Evolutionary conservation across 2,888 invertebrate genomes (phyloP).

Genomic region (Lasioglossum oenotherae): DNA sequence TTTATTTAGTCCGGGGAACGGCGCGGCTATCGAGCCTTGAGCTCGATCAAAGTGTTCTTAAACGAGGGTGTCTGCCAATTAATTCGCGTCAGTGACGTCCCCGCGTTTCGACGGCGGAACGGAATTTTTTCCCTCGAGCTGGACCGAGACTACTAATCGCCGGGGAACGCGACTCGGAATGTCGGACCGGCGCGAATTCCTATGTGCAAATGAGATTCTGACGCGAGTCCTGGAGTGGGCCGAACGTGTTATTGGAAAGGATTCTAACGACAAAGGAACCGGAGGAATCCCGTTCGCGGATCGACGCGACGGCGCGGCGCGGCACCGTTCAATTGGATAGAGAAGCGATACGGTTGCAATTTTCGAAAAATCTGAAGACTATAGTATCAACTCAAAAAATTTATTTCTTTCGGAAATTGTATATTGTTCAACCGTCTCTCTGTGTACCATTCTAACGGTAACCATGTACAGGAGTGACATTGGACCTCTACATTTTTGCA

Average conservation of each 20-base stretch:
- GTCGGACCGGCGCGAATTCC: constrained; percentile 51
- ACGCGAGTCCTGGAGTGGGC: constrained; percentile 19
- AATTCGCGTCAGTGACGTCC: constrained; percentile 17
- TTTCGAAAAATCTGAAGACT: neutral
- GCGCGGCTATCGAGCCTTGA: neutral
- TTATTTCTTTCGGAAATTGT: too few relatives aligned
- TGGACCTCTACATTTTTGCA: too few relatives aligned
- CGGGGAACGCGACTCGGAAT: constrained; percentile 52
- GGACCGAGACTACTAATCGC: constrained; percentile 52
- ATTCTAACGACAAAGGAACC: constrained; percentile 50
- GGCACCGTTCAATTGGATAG: neutral
- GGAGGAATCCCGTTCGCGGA: constrained; percentile 34
- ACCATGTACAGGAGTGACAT: too few relatives aligned
- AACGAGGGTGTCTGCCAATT: constrained; percentile 39
- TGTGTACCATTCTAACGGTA: too few relatives aligned
- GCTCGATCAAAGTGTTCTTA: constrained; percentile 29
- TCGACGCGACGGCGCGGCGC: constrained; percentile 23
- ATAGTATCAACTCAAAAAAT: neutral
- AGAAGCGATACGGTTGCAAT: neutral
- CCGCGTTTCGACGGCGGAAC: neutral
- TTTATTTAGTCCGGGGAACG: constrained; percentile 15
- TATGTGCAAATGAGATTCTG: constrained; percentile 59
- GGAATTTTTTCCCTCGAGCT: neutral
- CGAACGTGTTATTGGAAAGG: constrained; percentile 55
- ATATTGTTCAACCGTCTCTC: too few relatives aligned